Evolutionary conservation across 2,797 vertebrate genomes (phyloP).

Genomic region (Chrosomus eos): DNA sequence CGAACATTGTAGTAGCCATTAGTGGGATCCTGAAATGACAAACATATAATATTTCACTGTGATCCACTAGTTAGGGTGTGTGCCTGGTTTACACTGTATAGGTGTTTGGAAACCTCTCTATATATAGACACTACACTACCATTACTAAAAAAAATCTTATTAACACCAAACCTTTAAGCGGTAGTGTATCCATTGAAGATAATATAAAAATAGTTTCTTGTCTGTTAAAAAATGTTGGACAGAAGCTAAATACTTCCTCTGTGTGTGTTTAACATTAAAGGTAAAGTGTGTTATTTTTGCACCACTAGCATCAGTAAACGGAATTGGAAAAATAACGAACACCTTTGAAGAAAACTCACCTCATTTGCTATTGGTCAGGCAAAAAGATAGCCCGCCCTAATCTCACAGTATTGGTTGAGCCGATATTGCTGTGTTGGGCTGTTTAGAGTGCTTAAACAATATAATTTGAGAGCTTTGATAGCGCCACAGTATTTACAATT

Average conservation of each 20-base stretch:
- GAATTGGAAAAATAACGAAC: too few species aligned
- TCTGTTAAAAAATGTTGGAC: too few species aligned
- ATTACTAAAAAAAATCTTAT: too few species aligned
- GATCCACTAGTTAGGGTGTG: background rate
- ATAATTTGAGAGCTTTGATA: background rate
- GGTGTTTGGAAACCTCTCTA: too few species aligned
- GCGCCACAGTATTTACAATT: background rate
- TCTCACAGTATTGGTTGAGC: background rate
- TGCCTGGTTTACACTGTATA: background rate
- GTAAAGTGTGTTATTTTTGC: background rate
- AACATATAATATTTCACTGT: background rate
- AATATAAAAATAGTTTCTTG: too few species aligned
- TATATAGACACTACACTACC: too few species aligned
- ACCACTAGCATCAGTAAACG: too few species aligned
- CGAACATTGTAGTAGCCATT: conserved; percentile 97
- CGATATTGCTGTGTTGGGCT: background rate
- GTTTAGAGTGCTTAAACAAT: background rate
- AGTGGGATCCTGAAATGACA: conserved; percentile 86
- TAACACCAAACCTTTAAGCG: too few species aligned
- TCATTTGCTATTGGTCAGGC: background rate
- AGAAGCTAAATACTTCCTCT: too few species aligned
- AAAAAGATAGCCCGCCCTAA: background rate
- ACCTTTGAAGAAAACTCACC: background rate
- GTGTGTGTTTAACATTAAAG: background rate
- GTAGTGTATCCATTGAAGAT: too few species aligned